phyloP scores from a whole-genome alignment of 2,797 vertebrate species.

The Sebastes vulpes region DNA sequence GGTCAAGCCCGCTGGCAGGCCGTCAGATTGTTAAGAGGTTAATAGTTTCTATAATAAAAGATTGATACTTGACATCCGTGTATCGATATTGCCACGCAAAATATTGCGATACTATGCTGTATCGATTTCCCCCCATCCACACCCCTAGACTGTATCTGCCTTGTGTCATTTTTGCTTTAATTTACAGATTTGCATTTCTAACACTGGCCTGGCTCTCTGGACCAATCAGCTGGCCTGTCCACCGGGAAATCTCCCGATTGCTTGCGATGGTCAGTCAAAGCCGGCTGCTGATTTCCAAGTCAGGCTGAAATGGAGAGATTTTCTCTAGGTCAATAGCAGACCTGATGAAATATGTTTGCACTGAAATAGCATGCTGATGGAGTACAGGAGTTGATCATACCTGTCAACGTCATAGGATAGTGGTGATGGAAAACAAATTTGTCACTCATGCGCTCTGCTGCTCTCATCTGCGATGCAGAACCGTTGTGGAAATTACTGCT shows the following conservation, averaged over 20 bases:
- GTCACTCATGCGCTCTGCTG: neutral
- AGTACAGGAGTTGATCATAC: neutral
- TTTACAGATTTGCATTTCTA: neutral
- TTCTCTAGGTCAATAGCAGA: neutral
- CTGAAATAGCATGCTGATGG: neutral
- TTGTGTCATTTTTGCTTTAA: neutral
- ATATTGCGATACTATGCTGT: too few relatives aligned
- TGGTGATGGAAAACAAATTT: neutral
- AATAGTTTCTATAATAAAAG: too few relatives aligned
- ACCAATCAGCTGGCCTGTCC: too few relatives aligned
- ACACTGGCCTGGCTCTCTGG: neutral
- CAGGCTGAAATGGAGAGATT: neutral
- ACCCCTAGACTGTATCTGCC: too few relatives aligned
- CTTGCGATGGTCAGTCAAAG: too few relatives aligned
- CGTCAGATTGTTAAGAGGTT: too few relatives aligned
- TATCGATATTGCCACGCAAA: too few relatives aligned
- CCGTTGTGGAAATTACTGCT: conserved; percentile 2
- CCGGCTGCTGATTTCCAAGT: conserved; percentile 16
- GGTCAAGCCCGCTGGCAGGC: too few relatives aligned
- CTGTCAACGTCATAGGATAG: neutral
- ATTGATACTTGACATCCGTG: too few relatives aligned
- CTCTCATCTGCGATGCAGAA: neutral
- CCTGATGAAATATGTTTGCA: neutral
- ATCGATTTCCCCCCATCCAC: too few relatives aligned
- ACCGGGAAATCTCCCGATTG: too few relatives aligned